Evolutionary conservation across 1,140 invertebrate genomes (phyloP), one percentile per base, ranked within the genome.

Genomic region (Sycobia sp.): DNA sequence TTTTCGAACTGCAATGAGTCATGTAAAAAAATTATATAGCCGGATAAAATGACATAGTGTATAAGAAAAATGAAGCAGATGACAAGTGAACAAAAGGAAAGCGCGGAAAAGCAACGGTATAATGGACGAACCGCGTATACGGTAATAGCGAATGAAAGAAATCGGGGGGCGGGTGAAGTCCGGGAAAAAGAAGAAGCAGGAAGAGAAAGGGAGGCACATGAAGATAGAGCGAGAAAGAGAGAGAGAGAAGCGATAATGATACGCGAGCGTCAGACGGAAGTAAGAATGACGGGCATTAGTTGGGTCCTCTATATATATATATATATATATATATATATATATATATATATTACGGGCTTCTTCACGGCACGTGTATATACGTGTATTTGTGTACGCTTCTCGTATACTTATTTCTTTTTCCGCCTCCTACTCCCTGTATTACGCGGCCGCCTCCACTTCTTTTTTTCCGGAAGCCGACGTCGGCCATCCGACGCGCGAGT

Each of bases 271-370:
- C 18, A 43, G 57, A 46, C 53, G 46, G 39, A 66, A 56, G 46
- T 38, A 38, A 47, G 64, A 66, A 66, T 53, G 53, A 60, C 63
- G 46, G 36, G 46, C 32, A 49, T 61, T 53, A 43, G 23, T 14
- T 22, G 18, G 14, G 34, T 41, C 36, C 23, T 41, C 10, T 41
- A 18, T 41, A 47, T n/a, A n/a, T n/a, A n/a, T n/a, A n/a, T n/a
- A n/a, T n/a, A n/a, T n/a, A n/a, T n/a, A n/a, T n/a, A n/a, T n/a
- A n/a, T n/a, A n/a, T n/a, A n/a, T n/a, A n/a, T n/a, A n/a, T n/a
- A n/a, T n/a, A n/a, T n/a, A n/a, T n/a, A n/a, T n/a, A 51, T 38
- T 27, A 22, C 34, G 10, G 22, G 58, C 58, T 53, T 62, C 53
- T 62, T 62, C 56, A 62, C 32, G 44, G 44, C 23, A 32, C 23